Evolutionary conservation across 2,888 invertebrate species (phyloP).

Genomic region (Andrena dorsata): DNA sequence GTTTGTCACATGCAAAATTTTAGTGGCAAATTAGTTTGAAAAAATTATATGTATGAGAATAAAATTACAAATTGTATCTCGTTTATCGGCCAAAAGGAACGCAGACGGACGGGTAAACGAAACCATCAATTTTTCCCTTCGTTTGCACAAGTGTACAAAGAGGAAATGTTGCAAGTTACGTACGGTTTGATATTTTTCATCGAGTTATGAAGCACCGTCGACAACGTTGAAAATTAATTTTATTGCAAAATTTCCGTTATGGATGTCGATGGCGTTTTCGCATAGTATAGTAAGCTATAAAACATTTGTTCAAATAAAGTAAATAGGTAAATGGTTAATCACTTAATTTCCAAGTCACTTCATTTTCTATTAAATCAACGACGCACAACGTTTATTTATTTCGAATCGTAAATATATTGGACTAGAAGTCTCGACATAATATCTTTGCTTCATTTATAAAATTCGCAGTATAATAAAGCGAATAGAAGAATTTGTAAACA

Average conservation of each 20-base stretch:
- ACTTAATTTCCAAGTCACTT: not conserved
- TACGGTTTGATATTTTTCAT: not conserved
- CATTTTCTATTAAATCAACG: not conserved
- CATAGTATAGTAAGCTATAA: not conserved
- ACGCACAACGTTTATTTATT: not conserved
- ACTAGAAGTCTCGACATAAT: not conserved
- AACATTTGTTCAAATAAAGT: not conserved
- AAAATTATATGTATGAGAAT: not conserved
- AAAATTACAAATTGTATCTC: not conserved
- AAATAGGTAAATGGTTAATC: slow-evolving; percentile 4
- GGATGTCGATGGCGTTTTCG: not conserved
- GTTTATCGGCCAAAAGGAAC: not conserved
- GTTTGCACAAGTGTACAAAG: not conserved
- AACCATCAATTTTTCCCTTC: slow-evolving; percentile 16
- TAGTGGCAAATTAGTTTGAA: not conserved
- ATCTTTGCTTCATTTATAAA: not conserved
- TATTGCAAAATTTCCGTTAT: not conserved
- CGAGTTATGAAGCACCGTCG: not conserved
- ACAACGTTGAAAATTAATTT: slow-evolving; percentile 4
- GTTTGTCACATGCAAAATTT: not conserved
- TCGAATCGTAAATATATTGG: not conserved
- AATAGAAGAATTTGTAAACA: not conserved
- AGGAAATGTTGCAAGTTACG: not conserved
- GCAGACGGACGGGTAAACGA: slow-evolving; percentile 3
- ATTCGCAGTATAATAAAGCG: not conserved